Base-by-base conservation (phyloP, 2,888 invertebrate genomes). In the Eudasyphora cyanicolor region DNA sequence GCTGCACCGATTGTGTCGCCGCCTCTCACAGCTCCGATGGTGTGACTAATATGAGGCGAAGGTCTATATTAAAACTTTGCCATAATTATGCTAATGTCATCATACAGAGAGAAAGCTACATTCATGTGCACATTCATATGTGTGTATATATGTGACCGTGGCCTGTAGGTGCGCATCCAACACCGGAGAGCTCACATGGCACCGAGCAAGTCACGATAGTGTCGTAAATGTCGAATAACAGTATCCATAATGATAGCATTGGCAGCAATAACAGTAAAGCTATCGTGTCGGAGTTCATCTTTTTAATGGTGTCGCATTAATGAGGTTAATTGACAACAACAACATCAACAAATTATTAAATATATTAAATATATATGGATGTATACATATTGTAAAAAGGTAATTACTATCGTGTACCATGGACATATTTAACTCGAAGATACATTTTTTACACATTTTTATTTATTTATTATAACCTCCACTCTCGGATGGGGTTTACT, bases 51-150 rank as follows among this genome's bases (percentile, higher is more conserved):
- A 77, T 27, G 76, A 76, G 69, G 62, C 74, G n/a, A n/a, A n/a
- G n/a, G n/a, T 74, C 80, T 83, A 76, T n/a, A 80, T 80, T 83
- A 83, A 83, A 83, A 83, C 54, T 79, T 80, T 80, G 54, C 45
- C 73, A 45, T 19, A 73, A 79, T 42, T 69, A 49, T 77, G 76
- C 75, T 76, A 80, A 75, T 75, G 83, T 77, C 79, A 80, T 54
- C 67, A 45, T 62, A 51, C 60, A 82, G 57, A n/a, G n/a, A n/a
- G n/a, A n/a, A n/a, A n/a, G n/a, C n/a, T n/a, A n/a, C n/a, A n/a
- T n/a, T n/a, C n/a, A n/a, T 38, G 38, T 8, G 35, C 5, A 35
- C 35, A 35, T 76, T 64, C 76, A 81, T 64, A 62, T 71, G 35
- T 10, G n/a, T 29, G 51, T 2, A 10, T 51, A 60, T 35, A 14